Evolutionary conservation across 2,113 vertebrate genomes (phyloP).

Genomic region (Notothenia coriiceps): DNA sequence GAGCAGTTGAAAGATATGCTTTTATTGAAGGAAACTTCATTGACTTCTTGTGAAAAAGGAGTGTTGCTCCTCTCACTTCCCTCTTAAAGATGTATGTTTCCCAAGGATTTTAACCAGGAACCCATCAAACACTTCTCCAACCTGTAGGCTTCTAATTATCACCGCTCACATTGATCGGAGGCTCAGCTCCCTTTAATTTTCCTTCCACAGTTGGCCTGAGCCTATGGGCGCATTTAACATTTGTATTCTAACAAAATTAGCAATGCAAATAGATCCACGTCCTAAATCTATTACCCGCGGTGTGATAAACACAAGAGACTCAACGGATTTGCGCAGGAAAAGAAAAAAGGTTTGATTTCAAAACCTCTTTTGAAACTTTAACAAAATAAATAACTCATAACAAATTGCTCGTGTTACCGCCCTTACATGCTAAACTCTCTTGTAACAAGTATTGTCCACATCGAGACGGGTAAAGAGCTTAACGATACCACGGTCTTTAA

Average conservation of each 20-base stretch:
- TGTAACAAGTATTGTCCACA: too few relatives aligned
- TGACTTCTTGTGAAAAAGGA: neutral
- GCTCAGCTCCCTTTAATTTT: neutral
- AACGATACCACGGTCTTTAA: too few relatives aligned
- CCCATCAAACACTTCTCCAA: neutral
- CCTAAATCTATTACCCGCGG: neutral
- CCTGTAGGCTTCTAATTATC: neutral
- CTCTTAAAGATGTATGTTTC: neutral
- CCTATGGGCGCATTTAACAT: conserved; percentile 4
- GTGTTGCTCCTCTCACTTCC: neutral
- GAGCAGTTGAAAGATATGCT: neutral
- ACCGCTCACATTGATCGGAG: neutral
- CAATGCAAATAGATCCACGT: conserved; percentile 27
- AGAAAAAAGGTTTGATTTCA: neutral
- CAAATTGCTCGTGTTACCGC: too few relatives aligned
- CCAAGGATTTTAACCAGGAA: neutral
- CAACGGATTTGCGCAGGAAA: neutral
- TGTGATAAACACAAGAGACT: conserved; percentile 18
- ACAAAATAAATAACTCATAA: too few relatives aligned
- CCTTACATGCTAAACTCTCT: too few relatives aligned
- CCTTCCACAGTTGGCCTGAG: neutral
- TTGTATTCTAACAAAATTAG: conserved; percentile 21
- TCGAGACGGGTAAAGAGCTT: too few relatives aligned
- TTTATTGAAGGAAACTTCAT: neutral
- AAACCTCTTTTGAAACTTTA: conserved; percentile 4